Evolutionary conservation across 2,888 invertebrate genomes (phyloP), one percentile per base, ranked within the genome.

Genomic region (Thera britannica): DNA sequence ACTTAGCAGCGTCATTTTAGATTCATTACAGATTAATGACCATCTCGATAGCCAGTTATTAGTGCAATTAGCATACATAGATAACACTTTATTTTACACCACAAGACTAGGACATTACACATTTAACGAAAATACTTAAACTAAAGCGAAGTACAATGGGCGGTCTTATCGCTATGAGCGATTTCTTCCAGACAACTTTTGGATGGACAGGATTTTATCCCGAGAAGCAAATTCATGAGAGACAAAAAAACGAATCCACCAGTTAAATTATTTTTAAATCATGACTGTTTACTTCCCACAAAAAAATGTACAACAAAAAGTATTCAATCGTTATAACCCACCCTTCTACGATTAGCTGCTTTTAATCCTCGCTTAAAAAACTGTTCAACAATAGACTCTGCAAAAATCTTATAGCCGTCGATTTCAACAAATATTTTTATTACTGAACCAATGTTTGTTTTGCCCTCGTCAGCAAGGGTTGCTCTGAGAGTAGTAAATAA

Each of bases 351-450:
- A 92, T 90, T 90, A 90, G 88, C 88, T 86, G 84, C 85, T 80
- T 52, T 84, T 90, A 92, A 92, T 92, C 90, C 88, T 83, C 84
- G 83, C 85, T 90, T 69, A 89, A 87, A 88, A 90, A 92, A 90
- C 84, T 87, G 86, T 83, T 84, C 82, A 78, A 92, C 92, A 92
- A 92, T 89, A 73, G 86, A 75, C 78, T 84, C 82, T 79, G 85
- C 77, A 86, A 88, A 86, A 84, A 89, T 87, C 83, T 81, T 88
- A 82, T 82, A 77, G 80, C 84, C 83, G 83, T 84, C 78, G 87
- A 88, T 88, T 89, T 87, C 82, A 79, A 87, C 90, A 91, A 93
- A 93, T 93, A 92, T 93, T 93, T 92, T 92, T 90, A 91, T 92
- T 90, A 91, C 90, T 87, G 86, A 88, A 89, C 89, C 88, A 92